Evolutionary conservation across 2,888 invertebrate genomes (phyloP), one percentile per base, ranked within the genome.

Genomic region (Ennomos quercinarius): DNA sequence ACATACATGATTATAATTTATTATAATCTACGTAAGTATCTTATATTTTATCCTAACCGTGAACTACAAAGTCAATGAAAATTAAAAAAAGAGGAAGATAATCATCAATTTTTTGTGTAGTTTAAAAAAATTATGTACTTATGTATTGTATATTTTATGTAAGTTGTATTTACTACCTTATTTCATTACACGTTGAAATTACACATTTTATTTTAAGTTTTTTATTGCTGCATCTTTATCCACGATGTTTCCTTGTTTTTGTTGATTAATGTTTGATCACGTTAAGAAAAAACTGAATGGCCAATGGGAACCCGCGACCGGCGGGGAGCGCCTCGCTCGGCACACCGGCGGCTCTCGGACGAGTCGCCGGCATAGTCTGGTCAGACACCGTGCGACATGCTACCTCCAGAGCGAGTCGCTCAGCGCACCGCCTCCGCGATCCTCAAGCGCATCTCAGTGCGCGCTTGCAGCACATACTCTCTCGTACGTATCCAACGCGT

Each of bases 391-490:
- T 75, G 78, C 88, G 80, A 83, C 74, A 92, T 93, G 93, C 81
- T 92, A 85, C 91, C 92, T 73, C 84, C 87, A 64, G 91, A 91
- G 84, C 85, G 89, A 74, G 76, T 82, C 74, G 85, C 83, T 67
- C 86, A 84, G 67, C 87, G 86, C 73, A 83, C 84, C 74, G 87
- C 89, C 78, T 81, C 88, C 78, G 89, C 90, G 77, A 83, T 93
- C 75, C 81, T 92, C 78, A 91, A 91, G 67, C 88, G 87, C 66
- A 81, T 92, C 74, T 86, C 91, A 54, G 73, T 87, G 73, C 87
- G 86, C 71, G 80, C 89, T 66, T 87, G 84, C 83, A 91, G 87
- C 84, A 89, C 86, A 65, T 92, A 91, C 74, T 90, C 91, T 67
- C 84, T 93, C 69, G 93, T 93, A 92, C 83, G 93, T 92, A 91